Evolutionary conservation across 2,113 vertebrate species (phyloP).

Genomic region (Bos indicus): DNA sequence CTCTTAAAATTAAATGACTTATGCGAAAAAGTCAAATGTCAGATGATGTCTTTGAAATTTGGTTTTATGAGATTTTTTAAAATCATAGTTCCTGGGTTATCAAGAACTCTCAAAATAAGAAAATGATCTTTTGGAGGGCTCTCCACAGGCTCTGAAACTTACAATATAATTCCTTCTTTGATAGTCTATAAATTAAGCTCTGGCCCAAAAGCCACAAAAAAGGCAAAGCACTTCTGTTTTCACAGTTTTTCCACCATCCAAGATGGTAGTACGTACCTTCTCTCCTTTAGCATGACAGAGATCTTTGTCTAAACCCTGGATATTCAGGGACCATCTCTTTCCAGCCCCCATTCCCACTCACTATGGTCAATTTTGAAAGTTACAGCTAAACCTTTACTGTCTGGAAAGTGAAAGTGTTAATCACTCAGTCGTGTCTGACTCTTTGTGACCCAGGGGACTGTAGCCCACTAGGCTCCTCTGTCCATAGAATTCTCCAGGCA

Average conservation of each 20-base stretch:
- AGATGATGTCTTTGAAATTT: neutral
- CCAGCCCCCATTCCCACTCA: neutral
- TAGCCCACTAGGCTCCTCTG: neutral
- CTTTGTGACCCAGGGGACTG: neutral
- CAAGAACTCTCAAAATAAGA: neutral
- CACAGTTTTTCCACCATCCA: neutral
- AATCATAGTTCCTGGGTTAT: neutral
- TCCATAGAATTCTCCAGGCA: neutral
- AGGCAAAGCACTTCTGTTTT: neutral
- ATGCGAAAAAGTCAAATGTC: neutral
- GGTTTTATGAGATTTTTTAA: neutral
- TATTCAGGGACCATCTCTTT: neutral
- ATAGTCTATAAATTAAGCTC: neutral
- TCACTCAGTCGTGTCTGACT: neutral
- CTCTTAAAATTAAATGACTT: neutral
- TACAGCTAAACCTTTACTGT: neutral
- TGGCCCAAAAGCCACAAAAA: neutral
- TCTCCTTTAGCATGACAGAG: neutral
- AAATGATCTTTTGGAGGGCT: neutral
- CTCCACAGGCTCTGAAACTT: neutral
- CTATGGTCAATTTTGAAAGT: neutral
- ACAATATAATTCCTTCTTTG: neutral
- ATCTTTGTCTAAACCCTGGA: neutral
- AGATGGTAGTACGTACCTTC: neutral
- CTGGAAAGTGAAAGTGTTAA: neutral